Evolutionary conservation across 2,113 vertebrate species (phyloP).

Genomic region (Pao palembangensis): DNA sequence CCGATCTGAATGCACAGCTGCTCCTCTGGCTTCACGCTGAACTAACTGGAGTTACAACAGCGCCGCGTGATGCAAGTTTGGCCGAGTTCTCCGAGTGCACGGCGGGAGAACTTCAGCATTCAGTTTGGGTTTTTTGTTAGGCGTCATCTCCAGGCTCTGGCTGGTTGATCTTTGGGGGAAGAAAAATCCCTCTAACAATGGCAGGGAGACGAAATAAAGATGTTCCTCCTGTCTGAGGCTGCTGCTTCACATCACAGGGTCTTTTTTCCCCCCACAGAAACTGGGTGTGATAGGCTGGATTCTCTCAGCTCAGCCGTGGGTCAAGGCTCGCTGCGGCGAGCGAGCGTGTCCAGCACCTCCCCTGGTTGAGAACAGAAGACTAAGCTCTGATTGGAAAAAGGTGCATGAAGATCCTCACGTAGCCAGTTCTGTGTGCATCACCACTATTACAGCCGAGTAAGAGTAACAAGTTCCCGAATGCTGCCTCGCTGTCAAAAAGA

Average conservation of each 20-base stretch:
- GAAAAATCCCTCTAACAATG: neutral
- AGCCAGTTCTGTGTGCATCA: conserved; percentile 26
- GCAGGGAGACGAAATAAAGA: conserved; percentile 26
- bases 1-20: conserved; percentile 41
- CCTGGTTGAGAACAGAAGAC: conserved; percentile 27
- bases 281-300: conserved; percentile 33
- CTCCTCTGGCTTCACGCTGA: conserved; percentile 24
- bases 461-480: too few relatives aligned
- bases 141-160: conserved; percentile 23
- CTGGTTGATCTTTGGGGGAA: conserved; percentile 2
- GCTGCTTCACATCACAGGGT: conserved; percentile 47
- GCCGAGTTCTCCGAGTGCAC: conserved; percentile 2
- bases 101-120: conserved; percentile 37
- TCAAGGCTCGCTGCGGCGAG: conserved; percentile 41
- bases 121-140: conserved; percentile 42
- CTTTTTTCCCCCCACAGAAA: conserved; percentile 43
- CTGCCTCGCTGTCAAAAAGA: too few relatives aligned
- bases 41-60: conserved; percentile 24
- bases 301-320: conserved; percentile 38
- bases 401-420: conserved; percentile 61
- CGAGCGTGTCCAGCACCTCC: conserved; percentile 45
- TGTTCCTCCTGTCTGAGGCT: conserved; percentile 17
- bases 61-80: too few relatives aligned
- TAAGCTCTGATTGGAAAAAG: conserved; percentile 31
- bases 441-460: conserved; percentile 13